phyloP scores from a whole-genome alignment of 2,888 invertebrate genomes.

The Phortica magna region DNA sequence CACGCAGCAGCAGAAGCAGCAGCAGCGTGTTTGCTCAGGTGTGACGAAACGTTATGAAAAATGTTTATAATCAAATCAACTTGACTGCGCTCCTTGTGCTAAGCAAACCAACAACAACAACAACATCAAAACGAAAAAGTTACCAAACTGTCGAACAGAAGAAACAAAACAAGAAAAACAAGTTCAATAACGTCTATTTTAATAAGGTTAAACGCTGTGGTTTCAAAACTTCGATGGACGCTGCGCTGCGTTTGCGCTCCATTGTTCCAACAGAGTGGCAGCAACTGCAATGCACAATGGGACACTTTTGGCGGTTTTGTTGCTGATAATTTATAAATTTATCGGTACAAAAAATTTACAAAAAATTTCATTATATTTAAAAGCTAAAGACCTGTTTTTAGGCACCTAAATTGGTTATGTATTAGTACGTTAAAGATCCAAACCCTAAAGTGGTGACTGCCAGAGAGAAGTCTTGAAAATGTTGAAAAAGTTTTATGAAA shows the following conservation, averaged over 20 bases:
- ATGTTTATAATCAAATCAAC: conserved; percentile 16
- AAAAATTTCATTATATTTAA: no score
- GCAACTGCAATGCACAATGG: no score
- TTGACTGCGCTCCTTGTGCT: background rate
- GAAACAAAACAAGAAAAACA: conserved; percentile 9
- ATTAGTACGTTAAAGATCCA: no score
- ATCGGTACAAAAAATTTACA: no score
- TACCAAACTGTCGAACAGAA: conserved; percentile 25
- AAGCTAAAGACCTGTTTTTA: no score
- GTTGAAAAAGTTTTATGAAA: no score
- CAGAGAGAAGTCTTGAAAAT: no score
- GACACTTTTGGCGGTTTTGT: no score
- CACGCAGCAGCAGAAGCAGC: background rate
- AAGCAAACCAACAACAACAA: background rate
- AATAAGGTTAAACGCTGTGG: conserved; percentile 26
- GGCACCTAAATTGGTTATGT: no score
- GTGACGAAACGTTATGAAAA: background rate
- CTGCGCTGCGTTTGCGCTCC: conserved; percentile 2
- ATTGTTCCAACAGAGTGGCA: no score
- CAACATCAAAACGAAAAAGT: background rate
- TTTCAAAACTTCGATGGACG: conserved; percentile 43
- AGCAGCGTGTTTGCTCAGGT: conserved; percentile 5
- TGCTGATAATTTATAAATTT: no score
- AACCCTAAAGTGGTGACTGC: no score
- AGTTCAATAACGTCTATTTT: conserved; percentile 19